Conservation (phyloP, 2,888 invertebrate genomes). For the Phyto melanocephala region DNA sequence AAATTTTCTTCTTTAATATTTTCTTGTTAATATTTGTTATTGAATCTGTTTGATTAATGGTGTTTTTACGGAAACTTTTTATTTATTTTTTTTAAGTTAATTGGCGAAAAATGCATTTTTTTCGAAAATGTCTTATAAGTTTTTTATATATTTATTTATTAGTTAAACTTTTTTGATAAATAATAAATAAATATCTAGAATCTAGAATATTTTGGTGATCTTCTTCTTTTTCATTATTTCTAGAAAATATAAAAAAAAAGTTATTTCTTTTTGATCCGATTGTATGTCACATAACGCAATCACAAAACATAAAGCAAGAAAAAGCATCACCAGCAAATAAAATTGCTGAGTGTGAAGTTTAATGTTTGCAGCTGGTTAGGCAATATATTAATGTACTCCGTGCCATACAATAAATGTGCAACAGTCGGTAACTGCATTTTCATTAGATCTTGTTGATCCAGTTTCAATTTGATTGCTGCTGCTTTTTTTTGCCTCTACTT, state of each 20-base stretch:
- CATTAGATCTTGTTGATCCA: slow-evolving; percentile 61
- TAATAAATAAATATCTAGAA: too few species aligned
- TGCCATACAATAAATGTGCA: slow-evolving; percentile 32
- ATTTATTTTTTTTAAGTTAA: too few species aligned
- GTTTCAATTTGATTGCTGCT: slow-evolving; percentile 56
- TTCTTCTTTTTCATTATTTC: too few species aligned
- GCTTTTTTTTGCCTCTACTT: slow-evolving; percentile 22
- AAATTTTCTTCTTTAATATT: too few species aligned
- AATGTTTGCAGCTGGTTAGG: neutral
- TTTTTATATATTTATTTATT: too few species aligned
- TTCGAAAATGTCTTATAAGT: too few species aligned
- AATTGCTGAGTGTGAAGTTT: slow-evolving; percentile 55
- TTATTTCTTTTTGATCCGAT: slow-evolving; percentile 42
- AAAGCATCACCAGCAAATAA: neutral
- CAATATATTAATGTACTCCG: slow-evolving; percentile 8
- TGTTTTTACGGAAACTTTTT: too few species aligned
- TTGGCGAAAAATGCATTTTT: too few species aligned
- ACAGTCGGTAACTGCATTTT: slow-evolving; percentile 47
- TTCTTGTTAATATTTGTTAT: too few species aligned
- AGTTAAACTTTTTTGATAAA: too few species aligned
- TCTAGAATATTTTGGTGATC: too few species aligned
- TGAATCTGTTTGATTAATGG: too few species aligned
- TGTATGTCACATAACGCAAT: slow-evolving; percentile 64
- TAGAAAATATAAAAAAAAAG: neutral
- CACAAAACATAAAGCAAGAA: slow-evolving; percentile 7